Conservation (phyloP, 1,140 invertebrate genomes). For the Cydia fagiglandana region DNA sequence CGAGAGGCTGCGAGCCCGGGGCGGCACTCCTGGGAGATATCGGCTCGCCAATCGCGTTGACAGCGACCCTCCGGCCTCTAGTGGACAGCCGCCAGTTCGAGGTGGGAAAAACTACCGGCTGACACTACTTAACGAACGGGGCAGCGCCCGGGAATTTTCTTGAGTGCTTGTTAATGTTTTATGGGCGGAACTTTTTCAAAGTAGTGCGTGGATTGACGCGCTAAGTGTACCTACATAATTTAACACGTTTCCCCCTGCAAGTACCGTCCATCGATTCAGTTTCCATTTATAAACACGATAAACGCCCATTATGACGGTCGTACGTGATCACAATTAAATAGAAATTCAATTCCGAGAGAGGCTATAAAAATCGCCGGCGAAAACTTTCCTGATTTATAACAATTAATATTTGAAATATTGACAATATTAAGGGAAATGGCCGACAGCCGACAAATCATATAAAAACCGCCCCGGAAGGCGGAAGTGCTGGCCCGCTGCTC, state of each 20-base stretch:
- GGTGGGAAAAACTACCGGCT: conserved; percentile 76
- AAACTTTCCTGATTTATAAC: conserved; percentile 76
- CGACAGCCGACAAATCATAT: conserved; percentile 77
- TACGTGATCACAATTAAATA: conserved; percentile 58
- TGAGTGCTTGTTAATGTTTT: conserved; percentile 79
- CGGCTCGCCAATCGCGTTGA: conserved; percentile 74
- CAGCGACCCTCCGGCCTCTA: conserved; percentile 66
- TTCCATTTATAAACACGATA: conserved; percentile 42
- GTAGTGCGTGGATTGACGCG: conserved; percentile 72
- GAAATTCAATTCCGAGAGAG: conserved; percentile 54
- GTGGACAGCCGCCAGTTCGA: conserved; percentile 56
- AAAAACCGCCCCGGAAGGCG: conserved; percentile 77
- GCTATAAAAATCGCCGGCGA: conserved; percentile 56
- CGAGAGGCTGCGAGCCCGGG: conserved; percentile 51
- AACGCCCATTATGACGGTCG: conserved; percentile 38
- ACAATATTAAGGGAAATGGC: conserved; percentile 77
- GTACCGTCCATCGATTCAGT: conserved; percentile 43
- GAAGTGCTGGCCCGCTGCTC: conserved; percentile 73
- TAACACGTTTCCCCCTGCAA: conserved; percentile 62
- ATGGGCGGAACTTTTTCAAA: conserved; percentile 77
- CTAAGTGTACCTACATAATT: conserved; percentile 77
- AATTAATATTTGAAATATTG: conserved; percentile 79
- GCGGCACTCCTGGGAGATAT: conserved; percentile 74
- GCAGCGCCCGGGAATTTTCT: conserved; percentile 69
- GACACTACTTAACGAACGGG: conserved; percentile 75